These are phyloP conservation scores for Heliconius melpomene DNA, from an alignment of 1,140 invertebrate genomes.

Conservation along the genomic window DNA sequence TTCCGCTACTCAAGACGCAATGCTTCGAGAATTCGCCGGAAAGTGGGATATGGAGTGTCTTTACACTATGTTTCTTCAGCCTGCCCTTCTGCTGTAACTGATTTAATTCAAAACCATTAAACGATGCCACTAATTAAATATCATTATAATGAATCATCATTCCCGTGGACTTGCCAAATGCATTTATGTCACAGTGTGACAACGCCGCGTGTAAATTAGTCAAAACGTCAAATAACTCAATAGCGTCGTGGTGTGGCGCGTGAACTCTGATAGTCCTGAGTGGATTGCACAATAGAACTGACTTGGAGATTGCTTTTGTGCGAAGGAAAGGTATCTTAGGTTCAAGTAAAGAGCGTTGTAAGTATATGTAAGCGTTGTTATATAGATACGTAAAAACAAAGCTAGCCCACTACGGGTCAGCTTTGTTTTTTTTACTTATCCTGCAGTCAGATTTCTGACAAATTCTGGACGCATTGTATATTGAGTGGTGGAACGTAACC, in stretches of 20 bases:
- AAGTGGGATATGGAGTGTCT: no score
- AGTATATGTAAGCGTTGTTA: neutral
- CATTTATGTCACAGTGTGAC: slow-evolving; percentile 21
- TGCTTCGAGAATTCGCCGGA: no score
- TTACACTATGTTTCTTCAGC: no score
- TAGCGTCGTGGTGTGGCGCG: slow-evolving; percentile 15
- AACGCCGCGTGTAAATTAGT: slow-evolving; percentile 31
- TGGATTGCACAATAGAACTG: slow-evolving; percentile 19
- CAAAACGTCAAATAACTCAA: slow-evolving; percentile 35
- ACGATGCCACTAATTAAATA: neutral
- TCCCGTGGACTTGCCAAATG: slow-evolving; percentile 15
- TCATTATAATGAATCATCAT: slow-evolving; percentile 5
- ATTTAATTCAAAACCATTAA: neutral
- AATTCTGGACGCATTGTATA: no score
- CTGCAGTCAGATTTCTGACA: no score
- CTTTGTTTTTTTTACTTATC: no score
- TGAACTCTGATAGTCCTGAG: slow-evolving; percentile 21
- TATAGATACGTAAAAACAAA: no score
- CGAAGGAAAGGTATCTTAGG: neutral
- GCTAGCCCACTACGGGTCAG: accelerated
- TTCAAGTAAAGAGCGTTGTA: neutral
- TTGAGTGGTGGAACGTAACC: no score
- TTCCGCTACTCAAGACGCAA: no score
- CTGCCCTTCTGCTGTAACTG: no score
- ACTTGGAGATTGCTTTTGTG: neutral